Conservation (phyloP, 2,888 invertebrate genomes). For the Phasia obesa region DNA sequence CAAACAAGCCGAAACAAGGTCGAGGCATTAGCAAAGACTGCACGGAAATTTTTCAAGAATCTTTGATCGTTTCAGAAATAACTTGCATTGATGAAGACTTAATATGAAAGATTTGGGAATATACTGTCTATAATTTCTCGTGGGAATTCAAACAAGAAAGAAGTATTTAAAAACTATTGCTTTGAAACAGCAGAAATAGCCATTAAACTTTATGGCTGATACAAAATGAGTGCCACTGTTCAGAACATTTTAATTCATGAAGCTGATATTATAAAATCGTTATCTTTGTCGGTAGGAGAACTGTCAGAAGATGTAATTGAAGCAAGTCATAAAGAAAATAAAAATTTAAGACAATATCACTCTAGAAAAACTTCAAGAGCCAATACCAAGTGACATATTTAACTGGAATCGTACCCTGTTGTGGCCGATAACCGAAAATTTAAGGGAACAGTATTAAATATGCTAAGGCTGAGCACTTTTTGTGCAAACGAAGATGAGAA, state of each 20-base stretch:
- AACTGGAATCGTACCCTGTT: too few relatives aligned
- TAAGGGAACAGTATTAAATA: too few relatives aligned
- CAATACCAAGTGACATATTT: too few relatives aligned
- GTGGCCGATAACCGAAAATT: too few relatives aligned
- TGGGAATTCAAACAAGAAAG: neutral
- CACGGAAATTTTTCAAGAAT: constrained; percentile 38
- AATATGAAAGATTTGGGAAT: constrained; percentile 29
- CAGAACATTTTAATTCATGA: neutral
- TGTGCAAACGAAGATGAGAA: too few relatives aligned
- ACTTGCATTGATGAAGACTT: constrained; percentile 31
- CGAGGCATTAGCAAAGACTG: constrained; percentile 34
- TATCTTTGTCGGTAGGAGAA: neutral
- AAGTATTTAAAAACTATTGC: constrained; percentile 40
- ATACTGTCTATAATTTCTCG: constrained; percentile 17
- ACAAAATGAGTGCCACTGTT: constrained; percentile 16
- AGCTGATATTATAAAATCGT: neutral
- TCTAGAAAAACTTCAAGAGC: too few relatives aligned
- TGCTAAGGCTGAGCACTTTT: too few relatives aligned
- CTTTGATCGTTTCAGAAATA: constrained; percentile 35
- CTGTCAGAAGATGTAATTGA: too few relatives aligned
- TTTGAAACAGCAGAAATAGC: constrained; percentile 16
- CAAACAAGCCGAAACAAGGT: constrained; percentile 27
- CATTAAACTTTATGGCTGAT: constrained; percentile 13
- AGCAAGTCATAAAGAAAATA: too few relatives aligned
- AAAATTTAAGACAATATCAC: too few relatives aligned